These are phyloP conservation scores for Steinernema hermaphroditum DNA, from an alignment of 2,888 invertebrate species.

Conservation along the genomic window DNA sequence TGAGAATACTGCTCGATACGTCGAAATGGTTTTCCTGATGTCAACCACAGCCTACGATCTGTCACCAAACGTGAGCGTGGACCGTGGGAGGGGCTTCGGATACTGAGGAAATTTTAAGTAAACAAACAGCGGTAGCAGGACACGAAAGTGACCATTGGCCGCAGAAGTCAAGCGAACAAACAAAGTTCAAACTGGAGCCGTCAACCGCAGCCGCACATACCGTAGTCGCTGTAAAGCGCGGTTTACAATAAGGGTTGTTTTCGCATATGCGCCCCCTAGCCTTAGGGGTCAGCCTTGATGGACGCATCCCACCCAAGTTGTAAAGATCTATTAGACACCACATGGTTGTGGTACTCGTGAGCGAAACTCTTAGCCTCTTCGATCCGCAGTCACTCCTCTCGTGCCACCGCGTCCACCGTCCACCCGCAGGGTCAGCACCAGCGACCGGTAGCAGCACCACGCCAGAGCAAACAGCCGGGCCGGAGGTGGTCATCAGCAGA, in stretches of 20 bases:
- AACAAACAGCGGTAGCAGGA: conserved; percentile 10
- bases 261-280: conserved; percentile 22
- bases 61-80: conserved; percentile 1
- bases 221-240: background rate
- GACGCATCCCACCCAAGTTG: conserved; percentile 1
- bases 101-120: background rate
- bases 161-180: background rate
- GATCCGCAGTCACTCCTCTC: background rate
- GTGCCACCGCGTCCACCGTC: conserved; percentile 30
- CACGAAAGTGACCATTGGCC: conserved; percentile 7
- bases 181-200: background rate
- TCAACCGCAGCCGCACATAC: background rate
- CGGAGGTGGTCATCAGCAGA: conserved; percentile 23
- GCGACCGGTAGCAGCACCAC: conserved; percentile 25
- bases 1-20: too few species aligned
- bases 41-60: too few species aligned
- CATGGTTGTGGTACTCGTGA: conserved; percentile 12
- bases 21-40: too few species aligned
- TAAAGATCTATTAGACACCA: conserved; percentile 17
- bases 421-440: conserved; percentile 26
- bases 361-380: conserved; percentile 20
- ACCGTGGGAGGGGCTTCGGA: background rate
- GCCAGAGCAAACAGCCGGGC: conserved; percentile 27
- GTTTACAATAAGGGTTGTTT: conserved; percentile 26
- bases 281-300: conserved; percentile 21